Base-by-base conservation (phyloP, 1,140 invertebrate genomes). In the Lordiphosa stackelbergi region DNA sequence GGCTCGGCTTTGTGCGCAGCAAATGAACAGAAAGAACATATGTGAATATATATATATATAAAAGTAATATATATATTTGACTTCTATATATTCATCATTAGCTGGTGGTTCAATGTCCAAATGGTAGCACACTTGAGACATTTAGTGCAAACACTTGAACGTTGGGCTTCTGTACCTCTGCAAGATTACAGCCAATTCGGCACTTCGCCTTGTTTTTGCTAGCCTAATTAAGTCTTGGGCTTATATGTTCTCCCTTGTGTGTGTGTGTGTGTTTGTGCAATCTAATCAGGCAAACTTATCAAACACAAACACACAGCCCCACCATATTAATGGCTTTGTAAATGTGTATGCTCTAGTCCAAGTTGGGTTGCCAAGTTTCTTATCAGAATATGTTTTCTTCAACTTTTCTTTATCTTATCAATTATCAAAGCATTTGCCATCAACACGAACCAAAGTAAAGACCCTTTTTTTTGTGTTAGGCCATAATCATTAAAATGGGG, bases 211-310 rank as follows among this genome's bases (percentile, higher is more conserved):
- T 81, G 75, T 81, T 81, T 77, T 81, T 77, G 72, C 55, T 48
- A 65, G 77, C 63, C 77, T 83, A 83, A 81, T 81, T 81, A 81
- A 83, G 72, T 57, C 77, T 54, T 72, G 58, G 66, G 43, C 57
- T 60, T 57, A 62, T 60, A 48, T 60, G 31, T 81, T 66, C 53
- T 34, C 40, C 41, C 43, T 37, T 49, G 16, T 35, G 1, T 45
- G 43, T 22, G 16, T 43, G n/a, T 19, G 16, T 49, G 53, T 57
- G 41, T 69, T 41, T 73, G 54, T 64, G 75, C 53, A 83, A 79
- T 79, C 75, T 79, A 83, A 79, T 79, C 75, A 47, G 56, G 40
- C 43, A 48, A 72, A 83, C 55, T 79, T 83, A 83, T 79, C 77
- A 75, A 68, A 53, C 49, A 31, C 45, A 31, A 49, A 42, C 48